Percentiles rank a stretch among this genome's conserved stretches.
Evolutionary conservation across 2,888 invertebrate species (phyloP).

Genomic region (Lypha dubia): DNA sequence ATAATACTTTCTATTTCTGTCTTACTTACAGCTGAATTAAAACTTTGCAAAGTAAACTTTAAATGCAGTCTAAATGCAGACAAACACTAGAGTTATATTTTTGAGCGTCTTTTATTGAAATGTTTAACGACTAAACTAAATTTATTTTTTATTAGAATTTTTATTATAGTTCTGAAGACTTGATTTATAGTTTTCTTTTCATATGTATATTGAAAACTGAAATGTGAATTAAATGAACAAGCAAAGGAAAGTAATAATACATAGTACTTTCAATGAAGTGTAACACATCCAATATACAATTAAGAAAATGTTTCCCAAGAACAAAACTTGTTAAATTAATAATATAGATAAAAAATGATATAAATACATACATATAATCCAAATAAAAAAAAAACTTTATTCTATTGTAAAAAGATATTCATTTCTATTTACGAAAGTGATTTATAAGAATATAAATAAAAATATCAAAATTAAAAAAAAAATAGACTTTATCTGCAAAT

Average conservation of each 20-base stretch:
- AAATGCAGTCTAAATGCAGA: too few species aligned
- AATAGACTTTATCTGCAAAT: too few species aligned
- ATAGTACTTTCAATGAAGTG: background rate
- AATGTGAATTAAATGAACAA: slow-evolving; percentile 6
- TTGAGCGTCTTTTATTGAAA: slow-evolving; percentile 14
- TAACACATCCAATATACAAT: slow-evolving; percentile 24
- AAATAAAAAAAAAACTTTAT: slow-evolving; percentile 46
- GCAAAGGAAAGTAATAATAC: background rate
- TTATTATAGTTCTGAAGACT: background rate
- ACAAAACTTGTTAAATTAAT: slow-evolving; percentile 57
- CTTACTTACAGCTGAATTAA: too few species aligned
- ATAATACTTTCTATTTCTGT: too few species aligned
- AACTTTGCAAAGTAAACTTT: too few species aligned
- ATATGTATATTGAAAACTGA: slow-evolving; percentile 22
- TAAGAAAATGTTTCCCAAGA: slow-evolving; percentile 45
- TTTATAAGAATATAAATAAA: slow-evolving; percentile 67
- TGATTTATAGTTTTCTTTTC: slow-evolving; percentile 3
- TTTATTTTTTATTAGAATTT: background rate
- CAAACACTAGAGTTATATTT: slow-evolving; percentile 6
- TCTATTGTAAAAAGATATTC: slow-evolving; percentile 67
- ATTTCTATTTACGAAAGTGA: slow-evolving; percentile 64
- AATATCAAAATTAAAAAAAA: slow-evolving; percentile 51
- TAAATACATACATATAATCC: slow-evolving; percentile 49
- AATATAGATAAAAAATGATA: slow-evolving; percentile 34
- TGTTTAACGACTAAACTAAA: slow-evolving; percentile 35